These are phyloP conservation scores for Tetragnatha montana DNA, from an alignment of 2,888 invertebrate species.

Conservation along the genomic window DNA sequence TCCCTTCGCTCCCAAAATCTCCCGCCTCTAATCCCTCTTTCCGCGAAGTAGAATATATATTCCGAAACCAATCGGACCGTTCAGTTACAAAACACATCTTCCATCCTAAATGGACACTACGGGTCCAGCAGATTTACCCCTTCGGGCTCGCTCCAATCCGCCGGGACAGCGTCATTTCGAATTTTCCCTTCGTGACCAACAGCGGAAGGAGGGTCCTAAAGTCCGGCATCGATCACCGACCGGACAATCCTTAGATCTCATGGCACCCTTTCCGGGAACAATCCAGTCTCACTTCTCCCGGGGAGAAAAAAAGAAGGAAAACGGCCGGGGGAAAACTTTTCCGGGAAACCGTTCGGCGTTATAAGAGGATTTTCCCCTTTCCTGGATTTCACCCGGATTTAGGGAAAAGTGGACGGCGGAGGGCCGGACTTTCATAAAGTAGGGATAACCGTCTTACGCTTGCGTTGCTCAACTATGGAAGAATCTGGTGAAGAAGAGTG, in stretches of 20 bases:
- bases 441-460: conserved; percentile 53
- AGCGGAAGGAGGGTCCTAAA: neutral
- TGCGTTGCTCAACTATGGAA: neutral
- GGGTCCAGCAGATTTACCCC: neutral
- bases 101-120: neutral
- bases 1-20: neutral
- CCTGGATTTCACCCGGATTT: conserved; percentile 53
- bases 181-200: conserved; percentile 32
- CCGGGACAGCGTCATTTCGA: conserved; percentile 38
- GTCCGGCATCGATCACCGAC: neutral
- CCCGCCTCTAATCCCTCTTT: neutral
- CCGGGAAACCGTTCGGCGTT: conserved; percentile 11
- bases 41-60: neutral
- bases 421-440: conserved; percentile 39
- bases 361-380: conserved; percentile 63
- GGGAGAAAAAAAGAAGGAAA: neutral
- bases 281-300: conserved; percentile 27
- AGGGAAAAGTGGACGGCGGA: conserved; percentile 20
- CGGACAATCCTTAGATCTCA: conserved; percentile 30
- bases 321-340: conserved; percentile 42
- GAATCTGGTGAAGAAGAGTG: conserved; percentile 30
- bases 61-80: neutral
- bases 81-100: neutral
- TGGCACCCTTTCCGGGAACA: conserved; percentile 28
- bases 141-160: neutral